Conservation (phyloP, 1,140 invertebrate genomes). For the Conopomorpha cramerella region DNA sequence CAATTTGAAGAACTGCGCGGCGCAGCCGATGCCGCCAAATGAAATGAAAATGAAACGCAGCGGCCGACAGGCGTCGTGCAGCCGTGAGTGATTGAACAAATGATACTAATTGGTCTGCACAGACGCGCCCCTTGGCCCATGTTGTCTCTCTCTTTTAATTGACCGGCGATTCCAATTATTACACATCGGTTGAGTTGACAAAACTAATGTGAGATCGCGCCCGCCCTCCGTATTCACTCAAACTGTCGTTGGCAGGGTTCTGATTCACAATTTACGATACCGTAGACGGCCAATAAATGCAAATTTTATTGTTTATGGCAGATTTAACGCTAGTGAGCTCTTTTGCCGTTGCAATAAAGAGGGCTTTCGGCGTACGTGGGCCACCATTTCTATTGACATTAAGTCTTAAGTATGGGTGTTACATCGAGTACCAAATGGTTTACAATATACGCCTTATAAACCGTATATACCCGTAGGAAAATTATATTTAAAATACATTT, state of each 20-base stretch:
- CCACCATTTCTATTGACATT: constrained; percentile 15
- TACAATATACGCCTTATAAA: too few species aligned
- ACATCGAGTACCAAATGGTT: too few species aligned
- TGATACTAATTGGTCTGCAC: constrained; percentile 43
- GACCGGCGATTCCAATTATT: constrained; percentile 50
- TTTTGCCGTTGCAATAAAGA: constrained; percentile 49
- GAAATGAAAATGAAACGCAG: constrained; percentile 3
- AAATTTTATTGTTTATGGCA: constrained; percentile 59
- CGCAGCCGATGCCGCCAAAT: too few species aligned
- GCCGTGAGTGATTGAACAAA: constrained; percentile 27
- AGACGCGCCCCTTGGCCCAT: constrained; percentile 7
- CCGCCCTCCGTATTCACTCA: constrained; percentile 50
- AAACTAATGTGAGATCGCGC: too few species aligned
- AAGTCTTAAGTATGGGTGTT: too few species aligned
- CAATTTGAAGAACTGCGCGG: too few species aligned
- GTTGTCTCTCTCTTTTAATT: constrained; percentile 28
- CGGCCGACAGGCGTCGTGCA: constrained; percentile 12
- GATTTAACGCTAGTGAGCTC: constrained; percentile 54
- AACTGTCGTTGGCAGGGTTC: constrained; percentile 51
- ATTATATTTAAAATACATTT: too few species aligned
- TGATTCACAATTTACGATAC: constrained; percentile 46
- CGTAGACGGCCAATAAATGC: constrained; percentile 56
- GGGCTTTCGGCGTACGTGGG: constrained; percentile 17
- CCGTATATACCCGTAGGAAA: too few species aligned
- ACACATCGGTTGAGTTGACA: too few species aligned